phyloP scores from a whole-genome alignment of 1,140 invertebrate species.

The Drosophila bipectinata region DNA sequence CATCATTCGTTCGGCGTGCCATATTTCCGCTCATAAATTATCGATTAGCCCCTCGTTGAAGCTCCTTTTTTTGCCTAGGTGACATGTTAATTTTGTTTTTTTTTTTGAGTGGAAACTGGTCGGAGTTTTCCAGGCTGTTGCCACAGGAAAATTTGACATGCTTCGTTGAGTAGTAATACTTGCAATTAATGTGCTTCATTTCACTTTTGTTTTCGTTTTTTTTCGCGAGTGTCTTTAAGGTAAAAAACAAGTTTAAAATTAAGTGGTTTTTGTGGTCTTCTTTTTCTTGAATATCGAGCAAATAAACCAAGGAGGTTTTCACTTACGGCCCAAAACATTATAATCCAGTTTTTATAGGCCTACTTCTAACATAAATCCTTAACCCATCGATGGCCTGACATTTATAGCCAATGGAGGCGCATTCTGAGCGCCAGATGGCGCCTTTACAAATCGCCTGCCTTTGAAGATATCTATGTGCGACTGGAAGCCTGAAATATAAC shows the following conservation, averaged over 20 bases:
- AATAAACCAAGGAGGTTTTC: neutral
- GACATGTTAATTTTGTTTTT: conserved; percentile 73
- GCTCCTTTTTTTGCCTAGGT: conserved; percentile 26
- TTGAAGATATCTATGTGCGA: conserved; percentile 41
- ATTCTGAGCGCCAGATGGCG: conserved; percentile 47
- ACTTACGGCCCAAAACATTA: conserved; percentile 3
- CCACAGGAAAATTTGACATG: conserved; percentile 38
- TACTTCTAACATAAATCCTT: conserved; percentile 26
- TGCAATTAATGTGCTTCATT: conserved; percentile 58
- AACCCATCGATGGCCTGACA: conserved; percentile 38
- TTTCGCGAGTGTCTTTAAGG: neutral
- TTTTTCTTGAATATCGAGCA: neutral
- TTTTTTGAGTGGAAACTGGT: conserved; percentile 44
- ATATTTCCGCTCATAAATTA: conserved; percentile 75
- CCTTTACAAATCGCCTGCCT: conserved; percentile 48
- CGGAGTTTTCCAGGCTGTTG: conserved; percentile 38
- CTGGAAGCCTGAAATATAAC: conserved; percentile 51
- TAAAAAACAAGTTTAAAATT: neutral
- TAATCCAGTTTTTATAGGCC: conserved; percentile 17
- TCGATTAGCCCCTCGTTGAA: conserved; percentile 64
- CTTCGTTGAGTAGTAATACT: conserved; percentile 56
- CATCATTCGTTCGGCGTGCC: conserved; percentile 46
- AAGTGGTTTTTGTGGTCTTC: neutral
- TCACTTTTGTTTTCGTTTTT: conserved; percentile 26
- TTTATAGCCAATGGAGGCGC: conserved; percentile 46